Evolutionary conservation across 2,888 invertebrate species (phyloP).

Genomic region (Biston stratarius): DNA sequence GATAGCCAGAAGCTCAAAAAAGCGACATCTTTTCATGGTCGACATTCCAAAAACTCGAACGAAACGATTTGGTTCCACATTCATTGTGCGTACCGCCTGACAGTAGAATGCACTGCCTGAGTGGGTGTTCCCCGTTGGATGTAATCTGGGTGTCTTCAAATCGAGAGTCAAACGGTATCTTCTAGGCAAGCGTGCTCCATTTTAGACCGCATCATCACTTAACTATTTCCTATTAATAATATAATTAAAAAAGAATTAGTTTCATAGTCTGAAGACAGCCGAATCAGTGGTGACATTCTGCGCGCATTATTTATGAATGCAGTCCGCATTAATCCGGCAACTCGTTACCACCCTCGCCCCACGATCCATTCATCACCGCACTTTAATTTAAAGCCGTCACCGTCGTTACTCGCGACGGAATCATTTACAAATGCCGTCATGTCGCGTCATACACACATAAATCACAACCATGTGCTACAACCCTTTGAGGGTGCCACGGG

Average conservation of each 20-base stretch:
- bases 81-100: too few relatives aligned
- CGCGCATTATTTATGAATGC: constrained; percentile 40
- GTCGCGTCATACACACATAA: constrained; percentile 58
- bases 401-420: constrained; percentile 63
- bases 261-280: neutral
- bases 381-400: constrained; percentile 74
- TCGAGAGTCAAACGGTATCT: too few relatives aligned
- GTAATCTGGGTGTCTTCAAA: too few relatives aligned
- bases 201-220: too few relatives aligned
- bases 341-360: constrained; percentile 29
- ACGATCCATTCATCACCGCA: constrained; percentile 67
- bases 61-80: too few relatives aligned
- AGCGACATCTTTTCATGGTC: too few relatives aligned
- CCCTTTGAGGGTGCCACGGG: constrained; percentile 43
- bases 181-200: too few relatives aligned
- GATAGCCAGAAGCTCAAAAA: too few relatives aligned
- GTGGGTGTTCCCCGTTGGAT: too few relatives aligned
- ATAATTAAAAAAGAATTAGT: neutral
- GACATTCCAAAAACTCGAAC: too few relatives aligned
- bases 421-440: constrained; percentile 59
- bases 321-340: constrained; percentile 26
- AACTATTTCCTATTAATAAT: too few relatives aligned
- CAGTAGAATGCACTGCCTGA: too few relatives aligned
- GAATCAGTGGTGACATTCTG: constrained; percentile 27
- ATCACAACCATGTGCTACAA: constrained; percentile 53